Base-by-base conservation (phyloP, 2,113 vertebrate species). In the Charadrius vociferus region DNA sequence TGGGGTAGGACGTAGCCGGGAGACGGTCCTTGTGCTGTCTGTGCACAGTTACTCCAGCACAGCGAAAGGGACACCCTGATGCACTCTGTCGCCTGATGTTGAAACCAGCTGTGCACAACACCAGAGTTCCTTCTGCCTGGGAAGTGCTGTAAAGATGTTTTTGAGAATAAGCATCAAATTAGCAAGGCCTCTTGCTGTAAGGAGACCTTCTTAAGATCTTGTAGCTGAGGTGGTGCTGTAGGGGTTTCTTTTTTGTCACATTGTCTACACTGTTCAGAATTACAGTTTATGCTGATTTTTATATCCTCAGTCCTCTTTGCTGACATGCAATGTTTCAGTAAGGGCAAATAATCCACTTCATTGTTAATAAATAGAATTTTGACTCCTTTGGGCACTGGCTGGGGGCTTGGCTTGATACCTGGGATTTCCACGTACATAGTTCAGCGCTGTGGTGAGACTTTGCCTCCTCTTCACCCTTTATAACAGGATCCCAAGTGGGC, bases 21-120 rank as follows among this genome's bases (percentile, higher is more conserved):
- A 79, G 52, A 24, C 5, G 4, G 21, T 16, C 16, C 23, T 19
- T 27, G 49, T 26, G n/a, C 41, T 55, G 55, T n/a, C 47, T 11
- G 6, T 11, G 23, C 27, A 14, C 39, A 4, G 37, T 24, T 8
- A 37, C 22, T 14, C 52, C 56, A 49, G 49, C 26, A 15, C 47
- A 49, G 63, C 2, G 4, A 18, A 20, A 26, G 26, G 8, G 22
- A 45, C 21, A 43, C 50, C 67, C 81, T 47, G 15, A 9, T 15
- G 22, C 1, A 1, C 29, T 24, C 71, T 14, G 27, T n/a, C 0
- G 5, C 27, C 29, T 21, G 23, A 14, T 23, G n/a, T 14, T 41
- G 39, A 67, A 81, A 81, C 14, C 39, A 55, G 45, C 68, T 39
- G 16, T 32, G 45, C n/a, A 7, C 63, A 53, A 8, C 32, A 20